Percentiles rank a stretch among this genome's conserved stretches.
These are phyloP conservation scores for Polydesmus complanatus DNA, from an alignment of 2,888 invertebrate genomes.

Conservation along the genomic window DNA sequence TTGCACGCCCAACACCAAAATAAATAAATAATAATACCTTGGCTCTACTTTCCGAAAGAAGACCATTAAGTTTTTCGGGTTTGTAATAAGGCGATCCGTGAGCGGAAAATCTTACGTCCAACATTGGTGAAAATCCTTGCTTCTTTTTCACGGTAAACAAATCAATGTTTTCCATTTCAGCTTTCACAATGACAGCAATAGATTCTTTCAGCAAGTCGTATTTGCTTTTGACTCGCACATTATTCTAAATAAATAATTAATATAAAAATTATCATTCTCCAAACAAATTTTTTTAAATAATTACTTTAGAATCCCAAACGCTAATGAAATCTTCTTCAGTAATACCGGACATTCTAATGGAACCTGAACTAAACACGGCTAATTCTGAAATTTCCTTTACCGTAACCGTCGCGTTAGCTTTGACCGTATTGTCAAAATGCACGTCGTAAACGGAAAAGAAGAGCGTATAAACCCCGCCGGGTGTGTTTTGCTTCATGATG, in stretches of 20 bases:
- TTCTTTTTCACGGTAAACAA: slow-evolving; percentile 72
- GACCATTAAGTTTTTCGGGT: slow-evolving; percentile 72
- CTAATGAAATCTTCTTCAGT: slow-evolving; percentile 72
- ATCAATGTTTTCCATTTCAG: slow-evolving; percentile 69
- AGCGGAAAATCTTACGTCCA: slow-evolving; percentile 82
- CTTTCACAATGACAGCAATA: slow-evolving; percentile 57
- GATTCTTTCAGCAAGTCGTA: slow-evolving; percentile 52
- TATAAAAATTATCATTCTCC: not conserved
- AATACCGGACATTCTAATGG: slow-evolving; percentile 65
- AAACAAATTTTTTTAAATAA: not conserved
- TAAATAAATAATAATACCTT: slow-evolving; percentile 37
- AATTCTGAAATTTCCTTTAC: slow-evolving; percentile 79
- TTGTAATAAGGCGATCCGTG: slow-evolving; percentile 89
- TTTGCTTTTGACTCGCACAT: slow-evolving; percentile 44
- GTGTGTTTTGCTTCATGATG: slow-evolving; percentile 62
- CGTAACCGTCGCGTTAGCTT: slow-evolving; percentile 71
- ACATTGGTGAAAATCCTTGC: slow-evolving; percentile 34
- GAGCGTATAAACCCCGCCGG: slow-evolving; percentile 58
- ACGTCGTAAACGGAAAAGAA: slow-evolving; percentile 43
- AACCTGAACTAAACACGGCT: slow-evolving; percentile 83
- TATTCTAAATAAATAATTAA: slow-evolving; percentile 25
- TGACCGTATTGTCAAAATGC: slow-evolving; percentile 40
- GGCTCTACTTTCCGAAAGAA: slow-evolving; percentile 55
- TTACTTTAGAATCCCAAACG: slow-evolving; percentile 22
- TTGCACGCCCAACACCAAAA: not conserved